phyloP scores from a whole-genome alignment of 2,888 invertebrate species.

The Coelopa pilipes region DNA sequence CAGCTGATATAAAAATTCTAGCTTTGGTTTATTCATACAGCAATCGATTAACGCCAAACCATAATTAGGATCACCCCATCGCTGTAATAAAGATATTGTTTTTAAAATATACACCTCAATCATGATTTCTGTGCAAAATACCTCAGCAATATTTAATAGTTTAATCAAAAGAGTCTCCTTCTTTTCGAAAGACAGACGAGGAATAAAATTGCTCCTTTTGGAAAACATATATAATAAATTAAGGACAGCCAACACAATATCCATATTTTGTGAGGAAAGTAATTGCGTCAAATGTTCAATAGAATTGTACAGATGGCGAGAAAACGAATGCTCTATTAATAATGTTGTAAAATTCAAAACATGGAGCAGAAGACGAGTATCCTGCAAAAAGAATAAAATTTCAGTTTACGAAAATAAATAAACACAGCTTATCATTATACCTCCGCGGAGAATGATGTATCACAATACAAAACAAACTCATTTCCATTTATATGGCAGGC shows the following conservation, averaged over 20 bases:
- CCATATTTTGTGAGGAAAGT: constrained; percentile 83
- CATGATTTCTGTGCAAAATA: constrained; percentile 56
- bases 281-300: constrained; percentile 85
- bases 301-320: constrained; percentile 86
- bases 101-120: not conserved
- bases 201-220: constrained; percentile 87
- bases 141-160: constrained; percentile 83
- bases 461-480: constrained; percentile 73
- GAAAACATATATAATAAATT: constrained; percentile 90
- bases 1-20: constrained; percentile 57
- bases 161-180: constrained; percentile 77
- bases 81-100: constrained; percentile 46
- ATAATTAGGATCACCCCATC: constrained; percentile 82
- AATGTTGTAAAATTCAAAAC: constrained; percentile 85
- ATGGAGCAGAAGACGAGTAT: constrained; percentile 77
- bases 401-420: not conserved
- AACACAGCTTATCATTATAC: constrained; percentile 60
- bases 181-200: constrained; percentile 78
- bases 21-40: constrained; percentile 74
- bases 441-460: constrained; percentile 73
- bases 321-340: constrained; percentile 88
- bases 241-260: constrained; percentile 83
- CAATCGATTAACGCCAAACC: constrained; percentile 87
- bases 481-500: constrained; percentile 66
- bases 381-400: constrained; percentile 64